Percentiles rank a stretch among this genome's conserved stretches.
Evolutionary conservation across 2,888 invertebrate species (phyloP).

Genomic region (Sisyra terminalis): DNA sequence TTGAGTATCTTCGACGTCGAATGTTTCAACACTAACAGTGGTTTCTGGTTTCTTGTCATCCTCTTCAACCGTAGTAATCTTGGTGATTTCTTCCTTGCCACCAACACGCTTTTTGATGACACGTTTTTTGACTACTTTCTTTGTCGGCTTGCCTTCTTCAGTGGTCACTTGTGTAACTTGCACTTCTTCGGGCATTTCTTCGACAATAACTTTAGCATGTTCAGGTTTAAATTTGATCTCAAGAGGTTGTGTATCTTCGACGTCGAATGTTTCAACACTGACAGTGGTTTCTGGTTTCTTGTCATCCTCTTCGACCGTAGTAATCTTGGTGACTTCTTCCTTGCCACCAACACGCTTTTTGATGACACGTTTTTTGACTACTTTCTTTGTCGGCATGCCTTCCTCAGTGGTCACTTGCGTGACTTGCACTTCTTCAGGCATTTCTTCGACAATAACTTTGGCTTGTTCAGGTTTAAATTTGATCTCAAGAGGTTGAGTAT

Average conservation of each 20-base stretch:
- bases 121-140: conserved; percentile 18
- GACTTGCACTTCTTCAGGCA: conserved; percentile 18
- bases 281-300: conserved; percentile 26
- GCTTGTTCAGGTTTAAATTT: conserved; percentile 25
- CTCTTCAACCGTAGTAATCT: conserved; percentile 23
- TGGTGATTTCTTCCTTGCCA: conserved; percentile 23
- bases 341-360: conserved; percentile 19
- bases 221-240: conserved; percentile 8
- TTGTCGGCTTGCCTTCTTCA: conserved; percentile 19
- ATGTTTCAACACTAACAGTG: conserved; percentile 23
- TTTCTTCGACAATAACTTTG: conserved; percentile 15
- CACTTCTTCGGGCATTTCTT: conserved; percentile 22
- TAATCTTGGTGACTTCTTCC: conserved; percentile 27
- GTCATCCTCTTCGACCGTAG: conserved; percentile 28
- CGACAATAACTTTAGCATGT: conserved; percentile 15
- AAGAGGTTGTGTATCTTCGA: conserved; percentile 16
- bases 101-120: conserved; percentile 21
- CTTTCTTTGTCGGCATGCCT: conserved; percentile 18
- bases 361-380: conserved; percentile 14
- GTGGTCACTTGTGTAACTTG: conserved; percentile 14
- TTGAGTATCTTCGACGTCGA: conserved; percentile 9
- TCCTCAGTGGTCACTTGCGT: conserved; percentile 15
- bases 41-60: conserved; percentile 27
- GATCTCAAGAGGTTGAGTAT: conserved; percentile 17
- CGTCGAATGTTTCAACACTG: conserved; percentile 14